phyloP scores from a whole-genome alignment of 2,113 vertebrate genomes.

The Megaleporinus macrocephalus region DNA sequence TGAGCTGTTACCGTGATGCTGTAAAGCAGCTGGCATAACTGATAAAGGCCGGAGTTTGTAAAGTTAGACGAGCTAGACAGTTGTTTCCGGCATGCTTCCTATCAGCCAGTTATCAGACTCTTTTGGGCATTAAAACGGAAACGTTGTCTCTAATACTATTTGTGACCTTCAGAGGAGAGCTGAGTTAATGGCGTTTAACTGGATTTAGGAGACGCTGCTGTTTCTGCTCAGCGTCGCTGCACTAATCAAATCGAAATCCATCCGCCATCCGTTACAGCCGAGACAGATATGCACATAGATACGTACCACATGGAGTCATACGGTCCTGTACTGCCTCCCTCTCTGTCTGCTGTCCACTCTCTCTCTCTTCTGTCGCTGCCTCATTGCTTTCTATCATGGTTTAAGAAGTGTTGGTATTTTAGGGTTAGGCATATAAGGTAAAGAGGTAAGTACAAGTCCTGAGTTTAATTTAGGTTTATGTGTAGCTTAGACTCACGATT shows the following conservation, averaged over 20 bases:
- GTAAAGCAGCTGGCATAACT: background rate
- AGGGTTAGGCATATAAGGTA: no score
- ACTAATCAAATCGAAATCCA: slow-evolving; percentile 43
- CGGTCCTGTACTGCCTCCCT: no score
- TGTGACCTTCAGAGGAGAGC: slow-evolving; percentile 43
- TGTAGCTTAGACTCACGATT: no score
- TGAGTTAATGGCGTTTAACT: slow-evolving; percentile 39
- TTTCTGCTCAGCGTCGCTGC: slow-evolving; percentile 34
- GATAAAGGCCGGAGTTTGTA: background rate
- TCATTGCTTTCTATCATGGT: no score
- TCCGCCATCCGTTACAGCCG: background rate
- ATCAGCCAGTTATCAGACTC: slow-evolving; percentile 20
- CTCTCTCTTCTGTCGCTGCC: no score
- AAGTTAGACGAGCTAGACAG: background rate
- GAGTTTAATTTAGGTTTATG: no score
- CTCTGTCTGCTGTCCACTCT: no score
- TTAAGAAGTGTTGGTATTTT: no score
- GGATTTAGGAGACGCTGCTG: slow-evolving; percentile 40
- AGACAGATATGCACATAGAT: slow-evolving; percentile 38
- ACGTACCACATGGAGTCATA: slow-evolving; percentile 27
- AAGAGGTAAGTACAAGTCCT: no score
- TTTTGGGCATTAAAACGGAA: slow-evolving; percentile 16
- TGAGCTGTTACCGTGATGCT: no score
- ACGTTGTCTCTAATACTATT: slow-evolving; percentile 25
- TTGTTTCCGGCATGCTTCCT: slow-evolving; percentile 14